phyloP scores from a whole-genome alignment of 2,113 vertebrate species.

The Amphiprion percula region DNA sequence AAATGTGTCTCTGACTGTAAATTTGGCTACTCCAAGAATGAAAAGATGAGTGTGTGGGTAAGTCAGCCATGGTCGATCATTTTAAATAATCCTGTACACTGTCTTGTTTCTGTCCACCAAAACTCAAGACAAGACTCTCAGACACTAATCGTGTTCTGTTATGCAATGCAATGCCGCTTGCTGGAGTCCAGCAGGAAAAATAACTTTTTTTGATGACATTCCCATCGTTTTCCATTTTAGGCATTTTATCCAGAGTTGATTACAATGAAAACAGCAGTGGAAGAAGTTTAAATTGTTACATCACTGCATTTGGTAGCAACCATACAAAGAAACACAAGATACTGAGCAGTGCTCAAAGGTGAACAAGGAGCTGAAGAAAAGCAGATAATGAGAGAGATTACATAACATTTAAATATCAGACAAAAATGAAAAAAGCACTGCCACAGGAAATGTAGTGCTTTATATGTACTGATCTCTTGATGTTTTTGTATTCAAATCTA shows the following conservation, averaged over 20 bases:
- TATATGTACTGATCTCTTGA: not conserved
- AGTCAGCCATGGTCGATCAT: conserved; percentile 8
- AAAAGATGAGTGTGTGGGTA: conserved; percentile 9
- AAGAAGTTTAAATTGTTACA: conserved; percentile 18
- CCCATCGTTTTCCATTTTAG: conserved; percentile 29
- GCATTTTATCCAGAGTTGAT: not conserved
- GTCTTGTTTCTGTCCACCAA: not conserved
- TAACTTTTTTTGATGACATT: not conserved
- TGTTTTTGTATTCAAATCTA: conserved; percentile 2
- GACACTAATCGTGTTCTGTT: not conserved
- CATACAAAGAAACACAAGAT: not conserved
- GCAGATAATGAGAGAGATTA: too few relatives aligned
- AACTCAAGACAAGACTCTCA: too few relatives aligned
- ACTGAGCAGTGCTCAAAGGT: not conserved
- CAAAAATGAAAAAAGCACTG: not conserved
- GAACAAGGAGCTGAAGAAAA: not conserved
- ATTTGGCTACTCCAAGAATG: fast-evolving
- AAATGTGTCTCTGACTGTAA: fast-evolving
- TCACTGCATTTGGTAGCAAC: not conserved
- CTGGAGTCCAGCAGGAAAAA: not conserved
- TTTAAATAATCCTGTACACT: not conserved
- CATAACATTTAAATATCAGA: not conserved
- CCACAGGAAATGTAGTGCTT: not conserved
- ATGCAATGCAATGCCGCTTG: fast-evolving
- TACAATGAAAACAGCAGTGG: conserved; percentile 29